Evolutionary conservation across 2,888 invertebrate species (phyloP).

Genomic region (Volucella inanis): DNA sequence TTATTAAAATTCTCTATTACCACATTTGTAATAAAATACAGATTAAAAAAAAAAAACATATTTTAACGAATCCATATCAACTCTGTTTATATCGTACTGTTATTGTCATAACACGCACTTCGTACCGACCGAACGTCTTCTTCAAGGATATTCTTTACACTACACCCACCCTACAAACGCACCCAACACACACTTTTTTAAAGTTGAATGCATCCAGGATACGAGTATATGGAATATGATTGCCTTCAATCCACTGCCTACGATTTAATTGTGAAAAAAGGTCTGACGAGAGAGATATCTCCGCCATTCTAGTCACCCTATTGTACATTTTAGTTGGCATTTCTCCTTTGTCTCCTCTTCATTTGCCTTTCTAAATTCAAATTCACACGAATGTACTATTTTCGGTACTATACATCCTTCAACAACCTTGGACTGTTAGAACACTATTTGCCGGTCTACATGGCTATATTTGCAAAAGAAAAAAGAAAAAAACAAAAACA

Average conservation of each 20-base stretch:
- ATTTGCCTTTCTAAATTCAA: conserved; percentile 40
- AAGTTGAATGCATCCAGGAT: conserved; percentile 39
- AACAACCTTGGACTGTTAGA: conserved; percentile 67
- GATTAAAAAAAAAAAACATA: neutral
- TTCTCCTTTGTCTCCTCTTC: conserved; percentile 11
- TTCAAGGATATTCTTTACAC: conserved; percentile 14
- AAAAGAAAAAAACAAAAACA: conserved; percentile 33
- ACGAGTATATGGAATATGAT: conserved; percentile 6
- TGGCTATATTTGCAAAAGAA: conserved; percentile 46
- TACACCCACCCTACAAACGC: conserved; percentile 15
- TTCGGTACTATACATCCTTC: conserved; percentile 49
- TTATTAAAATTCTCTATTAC: conserved; percentile 38
- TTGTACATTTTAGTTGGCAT: neutral
- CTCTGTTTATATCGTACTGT: conserved; percentile 18
- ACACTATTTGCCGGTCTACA: conserved; percentile 65
- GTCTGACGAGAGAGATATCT: conserved; percentile 5
- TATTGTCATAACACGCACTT: conserved; percentile 20
- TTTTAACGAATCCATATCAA: conserved; percentile 16
- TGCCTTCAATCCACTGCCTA: conserved; percentile 31
- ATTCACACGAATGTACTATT: conserved; percentile 50
- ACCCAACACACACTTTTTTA: neutral
- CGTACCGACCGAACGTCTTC: neutral
- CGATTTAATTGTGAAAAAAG: neutral
- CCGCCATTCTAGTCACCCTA: conserved; percentile 5
- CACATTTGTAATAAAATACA: conserved; percentile 16